These are phyloP conservation scores for Galerucella calmariensis DNA, from an alignment of 2,888 invertebrate species.

Conservation along the genomic window DNA sequence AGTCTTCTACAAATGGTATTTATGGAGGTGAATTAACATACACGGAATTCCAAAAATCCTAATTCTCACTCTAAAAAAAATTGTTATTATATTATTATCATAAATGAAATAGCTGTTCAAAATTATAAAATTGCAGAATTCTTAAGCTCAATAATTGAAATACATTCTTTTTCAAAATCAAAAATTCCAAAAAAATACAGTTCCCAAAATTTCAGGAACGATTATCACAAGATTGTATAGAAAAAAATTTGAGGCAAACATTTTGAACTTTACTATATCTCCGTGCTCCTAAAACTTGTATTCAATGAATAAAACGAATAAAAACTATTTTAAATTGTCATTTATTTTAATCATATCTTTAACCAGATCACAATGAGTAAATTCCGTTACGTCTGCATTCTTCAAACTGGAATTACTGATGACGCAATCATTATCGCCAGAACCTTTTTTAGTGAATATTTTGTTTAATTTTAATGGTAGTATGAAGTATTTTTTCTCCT, in stretches of 20 bases:
- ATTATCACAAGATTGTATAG: no score
- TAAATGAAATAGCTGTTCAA: no score
- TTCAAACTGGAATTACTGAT: slow-evolving; percentile 83
- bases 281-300: neutral
- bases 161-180: no score
- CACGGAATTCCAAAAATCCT: no score
- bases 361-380: slow-evolving; percentile 75
- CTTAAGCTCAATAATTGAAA: no score
- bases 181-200: no score
- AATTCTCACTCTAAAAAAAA: no score
- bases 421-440: slow-evolving; percentile 58
- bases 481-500: slow-evolving; percentile 31
- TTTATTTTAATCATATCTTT: slow-evolving; percentile 78
- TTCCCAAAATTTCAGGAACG: no score
- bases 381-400: slow-evolving; percentile 76
- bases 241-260: no score
- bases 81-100: no score
- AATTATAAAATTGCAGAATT: no score
- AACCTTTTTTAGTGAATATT: slow-evolving; percentile 20
- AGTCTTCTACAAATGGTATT: neutral
- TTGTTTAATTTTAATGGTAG: slow-evolving; percentile 33
- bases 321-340: slow-evolving; percentile 47
- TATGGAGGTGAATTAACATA: neutral
- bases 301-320: slow-evolving; percentile 4
- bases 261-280: no score